Base-by-base conservation (phyloP, 2,113 vertebrate species). In the Ptilonorhynchus violaceus region DNA sequence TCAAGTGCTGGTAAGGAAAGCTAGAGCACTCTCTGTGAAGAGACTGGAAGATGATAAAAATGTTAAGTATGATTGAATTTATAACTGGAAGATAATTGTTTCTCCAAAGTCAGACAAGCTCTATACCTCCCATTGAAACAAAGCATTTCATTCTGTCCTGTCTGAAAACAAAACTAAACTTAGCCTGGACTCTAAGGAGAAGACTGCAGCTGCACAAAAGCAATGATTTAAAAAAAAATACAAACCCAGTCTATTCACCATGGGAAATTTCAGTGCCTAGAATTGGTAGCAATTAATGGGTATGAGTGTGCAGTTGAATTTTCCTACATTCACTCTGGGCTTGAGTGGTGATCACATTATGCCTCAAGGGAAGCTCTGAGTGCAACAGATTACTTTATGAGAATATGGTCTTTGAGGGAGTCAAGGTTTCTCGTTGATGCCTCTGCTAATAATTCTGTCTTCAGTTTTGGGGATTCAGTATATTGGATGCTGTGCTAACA, bases 1-100 rank as follows among this genome's bases (percentile, higher is more conserved):
- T 30, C 98, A 99, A 95, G 92, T 99, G 76, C 97, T 99, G 99
- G 99, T 99, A 98, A 96, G 95, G 68, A 92, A 67, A 73, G 59
- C 56, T 80, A 69, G n/a, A 77, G 28, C 22, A 9, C 3, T 72
- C 15, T 35, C 39, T 87, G 79, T 89, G 82, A 87, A 88, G 64
- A 68, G 31, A 58, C 37, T 81, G 13, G 41, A 67, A 92, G 74
- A 74, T 64, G n/a, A 31, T 37, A 90, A 59, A 62, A 85, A 25
- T 44, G 33, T 77, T 91, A 92, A 91, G 77, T 81, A 77, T 23
- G 60, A 56, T 72, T 84, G 42, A 59, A 85, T 52, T 72, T 68
- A 24, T 76, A 79, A 92, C 55, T 92, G 82, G 46, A 90, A 89
- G 11, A 53, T 33, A 81, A 68, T 24, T 78, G 47, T 52, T 89